Evolutionary conservation across 2,797 vertebrate genomes (phyloP).

Genomic region (Erpetoichthys calabaricus): DNA sequence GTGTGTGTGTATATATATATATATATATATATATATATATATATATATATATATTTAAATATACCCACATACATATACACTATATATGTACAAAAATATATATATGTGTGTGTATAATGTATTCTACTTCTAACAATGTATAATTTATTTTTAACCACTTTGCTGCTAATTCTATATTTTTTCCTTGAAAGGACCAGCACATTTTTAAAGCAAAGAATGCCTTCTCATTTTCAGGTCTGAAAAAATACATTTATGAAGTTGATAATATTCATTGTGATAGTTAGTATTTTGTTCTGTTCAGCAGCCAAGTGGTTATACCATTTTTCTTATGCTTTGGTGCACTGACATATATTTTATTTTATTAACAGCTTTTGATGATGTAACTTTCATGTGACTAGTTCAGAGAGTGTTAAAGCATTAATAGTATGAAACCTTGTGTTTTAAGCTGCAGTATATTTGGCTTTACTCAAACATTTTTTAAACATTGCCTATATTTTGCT

Average conservation of each 20-base stretch:
- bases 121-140: conserved; percentile 35
- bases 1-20: conserved; percentile 23
- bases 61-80: conserved; percentile 3
- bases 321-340: conserved; percentile 55
- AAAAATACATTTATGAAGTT: conserved; percentile 52
- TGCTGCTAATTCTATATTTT: conserved; percentile 70
- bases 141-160: conserved; percentile 77
- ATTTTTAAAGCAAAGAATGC: conserved; percentile 43
- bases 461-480: conserved; percentile 48
- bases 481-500: conserved; percentile 26
- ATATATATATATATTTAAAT: not conserved
- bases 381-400: conserved; percentile 61
- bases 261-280: conserved; percentile 48
- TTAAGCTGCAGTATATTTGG: conserved; percentile 62
- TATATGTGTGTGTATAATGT: not conserved
- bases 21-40: conserved; percentile 2
- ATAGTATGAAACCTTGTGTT: conserved; percentile 60
- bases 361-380: conserved; percentile 48
- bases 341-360: conserved; percentile 42
- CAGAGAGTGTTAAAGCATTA: conserved; percentile 32
- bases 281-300: conserved; percentile 37
- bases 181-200: conserved; percentile 54
- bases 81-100: conserved; percentile 1
- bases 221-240: conserved; percentile 52
- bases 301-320: conserved; percentile 56